phyloP scores from a whole-genome alignment of 2,888 invertebrate species.

The Lysandra coridon region DNA sequence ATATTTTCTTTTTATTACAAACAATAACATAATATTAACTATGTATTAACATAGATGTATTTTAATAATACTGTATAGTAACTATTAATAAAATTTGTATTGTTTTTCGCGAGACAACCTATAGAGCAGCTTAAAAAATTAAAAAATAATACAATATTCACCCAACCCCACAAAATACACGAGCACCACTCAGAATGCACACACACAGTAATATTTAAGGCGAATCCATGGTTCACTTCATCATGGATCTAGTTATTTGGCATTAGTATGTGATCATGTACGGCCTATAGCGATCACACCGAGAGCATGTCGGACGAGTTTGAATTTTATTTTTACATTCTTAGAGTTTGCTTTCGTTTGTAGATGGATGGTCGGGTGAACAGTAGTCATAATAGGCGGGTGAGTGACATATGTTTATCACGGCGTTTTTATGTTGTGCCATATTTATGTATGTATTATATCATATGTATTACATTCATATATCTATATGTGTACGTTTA shows the following conservation, averaged over 20 bases:
- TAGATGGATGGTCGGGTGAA: conserved; percentile 81
- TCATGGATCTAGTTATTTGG: conserved; percentile 24
- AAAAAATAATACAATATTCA: background rate
- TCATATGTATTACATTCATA: conserved; percentile 31
- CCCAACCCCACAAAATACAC: background rate
- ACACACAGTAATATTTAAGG: conserved; percentile 26
- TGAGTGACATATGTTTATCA: conserved; percentile 66
- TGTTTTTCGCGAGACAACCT: too few species aligned
- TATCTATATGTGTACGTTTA: conserved; percentile 42
- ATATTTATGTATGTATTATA: conserved; percentile 28
- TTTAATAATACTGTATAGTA: too few species aligned
- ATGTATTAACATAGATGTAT: too few species aligned
- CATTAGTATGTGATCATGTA: conserved; percentile 18
- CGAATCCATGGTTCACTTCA: conserved; percentile 27
- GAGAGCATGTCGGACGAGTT: conserved; percentile 47
- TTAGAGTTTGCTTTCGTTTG: conserved; percentile 78
- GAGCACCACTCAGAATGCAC: conserved; percentile 26
- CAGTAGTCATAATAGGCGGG: conserved; percentile 81
- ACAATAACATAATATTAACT: too few species aligned
- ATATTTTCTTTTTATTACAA: too few species aligned
- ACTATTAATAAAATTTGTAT: too few species aligned
- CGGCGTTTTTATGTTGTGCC: conserved; percentile 40
- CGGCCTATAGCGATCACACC: background rate
- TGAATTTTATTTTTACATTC: conserved; percentile 55
- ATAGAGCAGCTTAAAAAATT: background rate